Evolutionary conservation across 2,113 vertebrate species (phyloP).

Genomic region (rabbit (Oryctolagus cuniculus)): mOryCun1.1 NC_091436.1:116498001-116498500

Average conservation of each 20-base stretch:
- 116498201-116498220: neutral
- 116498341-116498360: neutral
- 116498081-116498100: neutral
- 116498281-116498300: neutral
- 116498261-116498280: neutral
- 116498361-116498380: neutral
- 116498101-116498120: too few species aligned
- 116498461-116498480: neutral
- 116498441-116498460: neutral
- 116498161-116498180: neutral
- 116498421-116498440: neutral
- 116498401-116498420: neutral
- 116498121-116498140: neutral
- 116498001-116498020: neutral
- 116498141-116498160: neutral
- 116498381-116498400: neutral
- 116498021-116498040: conserved; percentile 37
- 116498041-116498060: neutral
- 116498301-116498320: neutral
- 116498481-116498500: neutral
- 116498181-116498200: neutral
- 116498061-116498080: neutral
- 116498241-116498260: neutral
- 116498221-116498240: neutral
- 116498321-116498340: neutral